phyloP scores from a whole-genome alignment of 2,888 invertebrate species.

The Helleia helle region DNA sequence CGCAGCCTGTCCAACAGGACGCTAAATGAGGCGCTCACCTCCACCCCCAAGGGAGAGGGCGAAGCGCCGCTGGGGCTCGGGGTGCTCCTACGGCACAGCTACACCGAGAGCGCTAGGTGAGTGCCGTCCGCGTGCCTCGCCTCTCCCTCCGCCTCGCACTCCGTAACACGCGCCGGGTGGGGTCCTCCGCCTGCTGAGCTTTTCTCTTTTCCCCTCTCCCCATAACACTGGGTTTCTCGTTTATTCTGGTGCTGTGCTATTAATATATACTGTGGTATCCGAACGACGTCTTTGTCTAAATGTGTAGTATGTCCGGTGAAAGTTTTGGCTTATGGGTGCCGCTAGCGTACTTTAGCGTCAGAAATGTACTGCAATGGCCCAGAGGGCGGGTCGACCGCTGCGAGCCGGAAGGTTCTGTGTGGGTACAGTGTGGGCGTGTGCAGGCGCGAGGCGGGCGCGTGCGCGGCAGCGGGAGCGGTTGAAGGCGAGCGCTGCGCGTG shows the following conservation, averaged over 20 bases:
- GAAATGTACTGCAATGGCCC: too few relatives aligned
- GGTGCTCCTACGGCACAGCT: slow-evolving; percentile 42
- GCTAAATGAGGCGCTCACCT: slow-evolving; percentile 34
- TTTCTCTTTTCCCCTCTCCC: slow-evolving; percentile 14
- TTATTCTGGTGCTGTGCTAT: not conserved
- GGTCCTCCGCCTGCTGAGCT: slow-evolving; percentile 15
- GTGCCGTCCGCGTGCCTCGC: slow-evolving; percentile 18
- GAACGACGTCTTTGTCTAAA: too few relatives aligned
- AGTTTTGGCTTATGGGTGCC: too few relatives aligned
- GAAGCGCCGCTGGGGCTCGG: slow-evolving; percentile 9
- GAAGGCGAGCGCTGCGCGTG: slow-evolving; percentile 37
- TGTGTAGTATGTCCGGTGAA: too few relatives aligned
- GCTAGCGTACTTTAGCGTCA: too few relatives aligned
- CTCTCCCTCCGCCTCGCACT: slow-evolving; percentile 13
- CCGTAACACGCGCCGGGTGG: slow-evolving; percentile 20
- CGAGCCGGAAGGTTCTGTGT: too few relatives aligned
- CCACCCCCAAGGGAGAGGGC: slow-evolving; percentile 40
- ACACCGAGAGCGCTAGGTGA: slow-evolving; percentile 51
- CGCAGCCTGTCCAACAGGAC: slow-evolving; percentile 40
- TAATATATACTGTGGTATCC: too few relatives aligned
- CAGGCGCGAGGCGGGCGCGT: slow-evolving; percentile 19
- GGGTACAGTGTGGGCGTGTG: slow-evolving; percentile 15
- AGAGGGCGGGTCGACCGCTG: too few relatives aligned
- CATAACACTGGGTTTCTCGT: not conserved
- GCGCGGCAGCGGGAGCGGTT: slow-evolving; percentile 13